phyloP scores from a whole-genome alignment of 2,113 vertebrate species.

The Petromus typicus region DNA sequence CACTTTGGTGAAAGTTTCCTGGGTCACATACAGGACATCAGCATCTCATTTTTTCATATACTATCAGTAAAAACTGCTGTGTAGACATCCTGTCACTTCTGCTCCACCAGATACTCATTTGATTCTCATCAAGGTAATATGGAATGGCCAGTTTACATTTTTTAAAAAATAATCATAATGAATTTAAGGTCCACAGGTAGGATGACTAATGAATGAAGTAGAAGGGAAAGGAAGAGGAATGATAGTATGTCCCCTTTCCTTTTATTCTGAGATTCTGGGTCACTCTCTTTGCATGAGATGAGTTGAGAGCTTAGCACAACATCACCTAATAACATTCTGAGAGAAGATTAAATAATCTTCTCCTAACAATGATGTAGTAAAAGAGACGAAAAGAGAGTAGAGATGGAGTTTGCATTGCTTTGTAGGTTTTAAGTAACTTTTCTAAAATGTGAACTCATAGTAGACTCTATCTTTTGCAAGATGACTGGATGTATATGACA shows the following conservation, averaged over 20 bases:
- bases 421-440: not conserved
- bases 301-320: not conserved
- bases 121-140: not conserved
- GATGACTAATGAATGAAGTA: not conserved
- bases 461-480: not conserved
- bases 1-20: not conserved
- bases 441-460: not conserved
- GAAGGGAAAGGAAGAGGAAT: not conserved
- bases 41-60: not conserved
- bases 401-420: not conserved
- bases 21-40: rapidly evolving
- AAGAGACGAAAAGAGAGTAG: not conserved
- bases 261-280: not conserved
- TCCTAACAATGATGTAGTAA: not conserved
- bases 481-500: not conserved
- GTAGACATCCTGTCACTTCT: not conserved
- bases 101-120: not conserved
- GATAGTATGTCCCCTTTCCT: not conserved
- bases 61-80: not conserved
- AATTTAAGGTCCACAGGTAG: not conserved
- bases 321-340: not conserved
- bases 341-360: not conserved
- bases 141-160: not conserved
- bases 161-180: not conserved
- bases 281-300: not conserved